These are phyloP conservation scores for Heterodera filipjevi DNA, from an alignment of 2,888 invertebrate species.

Conservation along the genomic window DNA sequence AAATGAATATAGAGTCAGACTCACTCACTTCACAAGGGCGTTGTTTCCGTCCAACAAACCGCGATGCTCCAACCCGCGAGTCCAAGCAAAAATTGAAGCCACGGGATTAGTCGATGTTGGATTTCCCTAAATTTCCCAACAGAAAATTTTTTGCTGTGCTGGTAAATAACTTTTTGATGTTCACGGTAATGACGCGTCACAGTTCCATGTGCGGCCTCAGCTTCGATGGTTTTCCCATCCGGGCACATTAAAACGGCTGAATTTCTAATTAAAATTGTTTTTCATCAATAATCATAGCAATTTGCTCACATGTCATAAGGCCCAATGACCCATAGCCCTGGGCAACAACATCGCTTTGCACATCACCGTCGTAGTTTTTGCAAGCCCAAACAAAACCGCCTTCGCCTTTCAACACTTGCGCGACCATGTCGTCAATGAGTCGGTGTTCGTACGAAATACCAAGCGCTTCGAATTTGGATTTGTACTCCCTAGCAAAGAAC, in stretches of 20 bases:
- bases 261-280: background rate
- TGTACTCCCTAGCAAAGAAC: conserved; percentile 71
- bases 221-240: conserved; percentile 72
- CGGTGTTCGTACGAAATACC: conserved; percentile 90
- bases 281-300: no score
- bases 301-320: conserved; percentile 71
- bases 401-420: conserved; percentile 71
- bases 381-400: conserved; percentile 90
- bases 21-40: conserved; percentile 72
- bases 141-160: background rate
- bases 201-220: conserved; percentile 72
- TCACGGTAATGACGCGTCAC: conserved; percentile 74
- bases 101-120: conserved; percentile 87
- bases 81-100: conserved; percentile 90
- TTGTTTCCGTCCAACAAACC: conserved; percentile 80
- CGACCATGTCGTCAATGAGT: conserved; percentile 87
- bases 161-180: conserved; percentile 67
- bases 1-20: background rate
- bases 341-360: conserved; percentile 85
- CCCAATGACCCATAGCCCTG: conserved; percentile 80
- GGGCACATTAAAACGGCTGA: conserved; percentile 70
- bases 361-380: conserved; percentile 86
- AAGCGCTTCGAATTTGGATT: conserved; percentile 76
- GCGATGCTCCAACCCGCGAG: conserved; percentile 80
- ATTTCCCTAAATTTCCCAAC: conserved; percentile 70